Percentiles rank a stretch among this genome's conserved stretches.
phyloP scores from a whole-genome alignment of 92 coral and sea anemone genomes.

The Isaurus tuberculatus region DNA sequence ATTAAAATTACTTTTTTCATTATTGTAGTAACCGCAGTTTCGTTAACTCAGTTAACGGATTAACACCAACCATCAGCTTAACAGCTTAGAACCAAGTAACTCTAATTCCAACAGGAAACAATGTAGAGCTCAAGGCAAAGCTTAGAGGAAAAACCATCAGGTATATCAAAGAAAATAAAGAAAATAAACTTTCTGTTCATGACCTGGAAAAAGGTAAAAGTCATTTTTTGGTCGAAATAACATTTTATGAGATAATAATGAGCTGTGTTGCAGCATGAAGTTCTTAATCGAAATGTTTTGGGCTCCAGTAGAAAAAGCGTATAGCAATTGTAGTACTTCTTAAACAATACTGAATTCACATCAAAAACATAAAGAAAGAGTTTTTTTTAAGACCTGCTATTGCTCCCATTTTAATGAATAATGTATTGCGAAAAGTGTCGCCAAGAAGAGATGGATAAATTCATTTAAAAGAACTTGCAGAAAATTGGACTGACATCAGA shows the following conservation, averaged over 20 bases:
- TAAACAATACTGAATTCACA: too few species aligned
- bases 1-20: not conserved
- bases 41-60: slow-evolving; percentile 36
- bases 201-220: not conserved
- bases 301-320: too few species aligned
- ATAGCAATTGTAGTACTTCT: too few species aligned
- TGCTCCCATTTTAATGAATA: too few species aligned
- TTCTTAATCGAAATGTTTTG: not conserved
- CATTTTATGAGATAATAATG: not conserved
- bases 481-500: too few species aligned
- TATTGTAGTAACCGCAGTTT: not conserved
- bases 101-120: not conserved
- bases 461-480: too few species aligned
- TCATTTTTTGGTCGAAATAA: not conserved
- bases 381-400: too few species aligned
- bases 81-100: not conserved
- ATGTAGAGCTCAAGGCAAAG: not conserved
- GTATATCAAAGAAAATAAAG: not conserved
- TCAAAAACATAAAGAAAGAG: too few species aligned
- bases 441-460: too few species aligned
- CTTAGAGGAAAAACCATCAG: not conserved
- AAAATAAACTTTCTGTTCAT: not conserved
- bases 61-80: not conserved
- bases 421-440: too few species aligned
- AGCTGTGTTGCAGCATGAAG: not conserved